Evolutionary conservation across 2,888 invertebrate genomes (phyloP).

Genomic region (Diarsia mendica): DNA sequence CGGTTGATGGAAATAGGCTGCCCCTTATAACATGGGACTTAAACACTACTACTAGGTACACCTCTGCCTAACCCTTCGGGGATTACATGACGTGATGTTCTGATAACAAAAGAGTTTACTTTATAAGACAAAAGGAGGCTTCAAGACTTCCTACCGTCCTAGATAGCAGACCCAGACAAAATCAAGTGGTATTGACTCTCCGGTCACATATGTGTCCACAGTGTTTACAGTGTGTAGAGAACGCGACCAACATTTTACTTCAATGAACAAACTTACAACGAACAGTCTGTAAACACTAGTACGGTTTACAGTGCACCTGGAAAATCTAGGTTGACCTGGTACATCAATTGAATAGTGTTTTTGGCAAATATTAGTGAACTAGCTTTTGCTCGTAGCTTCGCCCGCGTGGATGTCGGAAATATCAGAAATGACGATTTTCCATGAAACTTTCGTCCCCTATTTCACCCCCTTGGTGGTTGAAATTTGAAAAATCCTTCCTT

Average conservation of each 20-base stretch:
- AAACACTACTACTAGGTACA: too few species aligned
- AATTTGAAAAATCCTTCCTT: too few species aligned
- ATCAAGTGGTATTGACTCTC: background rate
- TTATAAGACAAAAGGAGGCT: background rate
- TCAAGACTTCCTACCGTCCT: background rate
- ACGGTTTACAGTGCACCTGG: background rate
- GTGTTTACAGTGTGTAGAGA: background rate
- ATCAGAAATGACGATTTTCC: too few species aligned
- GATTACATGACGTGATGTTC: too few species aligned
- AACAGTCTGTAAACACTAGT: background rate
- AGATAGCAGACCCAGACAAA: background rate
- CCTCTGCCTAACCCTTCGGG: too few species aligned
- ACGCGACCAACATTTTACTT: background rate
- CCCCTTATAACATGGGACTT: too few species aligned
- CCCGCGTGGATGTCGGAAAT: too few species aligned
- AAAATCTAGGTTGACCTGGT: background rate
- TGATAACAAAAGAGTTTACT: background rate
- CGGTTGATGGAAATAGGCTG: too few species aligned
- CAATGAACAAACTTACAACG: background rate
- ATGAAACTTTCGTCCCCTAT: too few species aligned
- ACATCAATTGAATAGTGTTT: background rate
- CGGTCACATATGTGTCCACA: constrained; percentile 7
- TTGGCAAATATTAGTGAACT: background rate
- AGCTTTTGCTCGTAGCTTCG: too few species aligned
- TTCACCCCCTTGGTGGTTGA: too few species aligned